Conservation (phyloP, 1,140 invertebrate species). For the Drosophila nigromelanica region DNA sequence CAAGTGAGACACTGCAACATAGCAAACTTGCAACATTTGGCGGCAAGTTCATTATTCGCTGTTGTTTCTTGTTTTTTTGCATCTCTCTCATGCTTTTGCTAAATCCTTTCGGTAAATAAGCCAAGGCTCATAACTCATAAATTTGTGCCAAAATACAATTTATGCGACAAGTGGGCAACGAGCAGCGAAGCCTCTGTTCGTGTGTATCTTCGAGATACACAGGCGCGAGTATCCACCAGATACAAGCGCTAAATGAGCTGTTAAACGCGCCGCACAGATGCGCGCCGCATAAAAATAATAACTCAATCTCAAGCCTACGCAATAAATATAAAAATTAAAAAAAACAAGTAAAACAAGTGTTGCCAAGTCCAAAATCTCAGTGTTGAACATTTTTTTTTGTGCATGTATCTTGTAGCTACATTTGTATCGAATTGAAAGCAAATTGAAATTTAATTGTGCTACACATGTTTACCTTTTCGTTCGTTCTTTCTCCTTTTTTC, state of each 20-base stretch:
- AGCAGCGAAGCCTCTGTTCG: background rate
- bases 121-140: constrained; percentile 64
- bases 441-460: constrained; percentile 72
- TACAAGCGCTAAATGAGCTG: constrained; percentile 72
- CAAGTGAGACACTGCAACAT: constrained; percentile 43
- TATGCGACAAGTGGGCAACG: constrained; percentile 51
- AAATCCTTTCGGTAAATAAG: constrained; percentile 74
- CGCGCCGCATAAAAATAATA: constrained; percentile 54
- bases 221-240: constrained; percentile 40
- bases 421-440: constrained; percentile 16
- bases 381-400: background rate
- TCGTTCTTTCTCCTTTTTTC: background rate
- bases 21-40: constrained; percentile 15
- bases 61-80: constrained; percentile 15
- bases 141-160: constrained; percentile 79
- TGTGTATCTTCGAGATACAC: constrained; percentile 46
- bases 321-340: background rate
- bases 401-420: constrained; percentile 33
- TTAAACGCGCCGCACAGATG: constrained; percentile 51
- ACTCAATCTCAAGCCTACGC: constrained; percentile 59
- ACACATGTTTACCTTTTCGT: constrained; percentile 60
- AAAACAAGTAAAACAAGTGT: background rate
- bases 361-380: constrained; percentile 11
- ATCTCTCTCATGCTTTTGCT: constrained; percentile 2
- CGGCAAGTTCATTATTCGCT: constrained; percentile 66